Conservation (phyloP, 2,888 invertebrate genomes). For the Hesperia comma region DNA sequence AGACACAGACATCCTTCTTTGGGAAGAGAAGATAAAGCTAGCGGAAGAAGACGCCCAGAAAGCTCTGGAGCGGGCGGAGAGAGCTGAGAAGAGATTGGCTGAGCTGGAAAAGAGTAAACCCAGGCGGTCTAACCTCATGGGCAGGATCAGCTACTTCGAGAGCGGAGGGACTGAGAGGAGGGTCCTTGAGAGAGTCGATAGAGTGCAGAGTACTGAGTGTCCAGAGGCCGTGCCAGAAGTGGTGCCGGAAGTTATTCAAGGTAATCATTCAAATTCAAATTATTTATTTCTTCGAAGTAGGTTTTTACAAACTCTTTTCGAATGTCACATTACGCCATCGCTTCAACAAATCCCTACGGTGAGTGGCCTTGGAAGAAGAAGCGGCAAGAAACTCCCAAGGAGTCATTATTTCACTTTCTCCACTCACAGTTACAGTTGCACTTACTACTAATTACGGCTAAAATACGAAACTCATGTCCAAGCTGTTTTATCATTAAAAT, state of each 20-base stretch:
- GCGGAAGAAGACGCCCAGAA: constrained; percentile 87
- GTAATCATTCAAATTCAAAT: not conserved
- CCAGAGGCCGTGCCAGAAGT: not conserved
- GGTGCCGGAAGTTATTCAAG: constrained; percentile 4
- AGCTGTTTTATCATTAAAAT: too few relatives aligned
- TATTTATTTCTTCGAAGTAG: too few relatives aligned
- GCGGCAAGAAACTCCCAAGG: too few relatives aligned
- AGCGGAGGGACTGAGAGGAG: constrained; percentile 58
- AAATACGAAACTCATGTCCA: too few relatives aligned
- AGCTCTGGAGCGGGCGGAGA: constrained; percentile 85
- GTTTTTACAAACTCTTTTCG: too few relatives aligned
- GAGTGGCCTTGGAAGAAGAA: too few relatives aligned
- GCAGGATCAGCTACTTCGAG: constrained; percentile 74
- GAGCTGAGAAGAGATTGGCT: constrained; percentile 56
- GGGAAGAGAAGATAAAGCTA: constrained; percentile 87
- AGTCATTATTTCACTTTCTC: too few relatives aligned
- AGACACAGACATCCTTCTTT: constrained; percentile 86
- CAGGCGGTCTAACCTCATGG: constrained; percentile 62
- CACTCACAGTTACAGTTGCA: too few relatives aligned
- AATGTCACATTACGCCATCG: too few relatives aligned
- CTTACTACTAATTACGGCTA: too few relatives aligned
- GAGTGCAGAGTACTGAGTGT: constrained; percentile 8
- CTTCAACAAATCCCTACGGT: too few relatives aligned
- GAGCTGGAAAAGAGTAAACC: constrained; percentile 42
- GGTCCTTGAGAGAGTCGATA: constrained; percentile 41